These are phyloP conservation scores for Naja naja DNA, from an alignment of 2,113 vertebrate species.

Conservation along the genomic window DNA sequence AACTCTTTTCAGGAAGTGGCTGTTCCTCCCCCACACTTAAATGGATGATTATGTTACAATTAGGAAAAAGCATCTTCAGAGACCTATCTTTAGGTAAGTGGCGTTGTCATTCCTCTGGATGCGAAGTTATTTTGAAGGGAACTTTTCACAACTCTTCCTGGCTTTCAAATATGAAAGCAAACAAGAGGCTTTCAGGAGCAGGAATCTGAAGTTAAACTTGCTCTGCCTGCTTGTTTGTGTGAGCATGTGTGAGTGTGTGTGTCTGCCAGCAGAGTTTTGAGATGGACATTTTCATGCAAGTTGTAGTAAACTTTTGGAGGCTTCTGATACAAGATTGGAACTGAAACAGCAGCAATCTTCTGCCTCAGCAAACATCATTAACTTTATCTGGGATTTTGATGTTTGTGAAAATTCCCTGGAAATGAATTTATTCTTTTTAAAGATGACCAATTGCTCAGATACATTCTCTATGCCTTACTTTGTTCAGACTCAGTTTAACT, in stretches of 20 bases:
- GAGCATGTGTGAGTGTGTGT: neutral
- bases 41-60: constrained; percentile 90
- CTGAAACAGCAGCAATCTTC: neutral
- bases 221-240: neutral
- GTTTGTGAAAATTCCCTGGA: constrained; percentile 50
- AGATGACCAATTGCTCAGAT: constrained; percentile 40
- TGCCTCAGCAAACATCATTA: constrained; percentile 18
- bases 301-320: constrained; percentile 3
- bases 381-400: constrained; percentile 44
- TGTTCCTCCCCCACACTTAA: constrained; percentile 70
- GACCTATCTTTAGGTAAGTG: constrained; percentile 90
- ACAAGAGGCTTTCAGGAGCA: constrained; percentile 11
- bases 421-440: constrained; percentile 47
- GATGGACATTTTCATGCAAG: neutral
- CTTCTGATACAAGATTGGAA: constrained; percentile 19
- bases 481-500: constrained; percentile 54
- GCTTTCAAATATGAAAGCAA: constrained; percentile 14
- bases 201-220: constrained; percentile 27
- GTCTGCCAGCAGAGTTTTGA: neutral
- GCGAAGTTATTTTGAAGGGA: neutral
- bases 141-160: constrained; percentile 22
- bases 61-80: constrained; percentile 87
- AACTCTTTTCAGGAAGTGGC: constrained; percentile 71
- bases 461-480: constrained; percentile 59
- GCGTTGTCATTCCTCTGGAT: constrained; percentile 36